Base-by-base conservation (phyloP, 1,140 invertebrate genomes). In the Habropoda laboriosa region DNA sequence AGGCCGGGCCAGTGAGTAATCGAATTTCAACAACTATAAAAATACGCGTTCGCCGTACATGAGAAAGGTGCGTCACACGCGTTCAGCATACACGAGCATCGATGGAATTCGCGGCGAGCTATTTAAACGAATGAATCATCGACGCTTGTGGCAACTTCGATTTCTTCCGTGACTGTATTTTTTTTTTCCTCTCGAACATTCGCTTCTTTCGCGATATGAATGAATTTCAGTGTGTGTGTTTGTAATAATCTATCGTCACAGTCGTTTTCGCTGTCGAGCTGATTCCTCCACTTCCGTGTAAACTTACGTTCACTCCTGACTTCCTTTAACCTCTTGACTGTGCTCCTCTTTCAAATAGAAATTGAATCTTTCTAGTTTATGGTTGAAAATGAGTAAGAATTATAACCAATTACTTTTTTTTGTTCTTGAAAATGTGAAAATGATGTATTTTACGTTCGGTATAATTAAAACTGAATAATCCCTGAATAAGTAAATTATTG, bases 91-190 rank as follows among this genome's bases (percentile, higher is more conserved):
- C n/a, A n/a, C 57, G 27, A 72, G 47, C 2, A 16, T 1, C 3
- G 8, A 51, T 45, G 58, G 77, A 79, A 73, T 79, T 79, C 27
- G 32, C 57, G n/a, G 16, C 51, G 32, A 3, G 77, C 77, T 79
- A 79, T 79, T 79, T 73, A 42, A 72, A 53, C 70, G 68, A 63
- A 16, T 79, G 70, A 79, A 73, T 79, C 77, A 79, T 63, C 58
- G 49, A 38, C n/a, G 13, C 6, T 1, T 1, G 27, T 40, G 30
- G 27, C 24, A 55, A 45, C 18, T 47, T 38, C 24, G 32, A 47
- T 58, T 55, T 76, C 30, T 68, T 64, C 58, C 45, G 38, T 27
- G 38, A n/a, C 6, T n/a, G 18, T 13, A n/a, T n/a, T n/a, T n/a
- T n/a, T n/a, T n/a, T n/a, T n/a, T n/a, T n/a, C n/a, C n/a, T 73